Base-by-base conservation (phyloP, 1,140 invertebrate species). In the Carposina sasakii region DNA sequence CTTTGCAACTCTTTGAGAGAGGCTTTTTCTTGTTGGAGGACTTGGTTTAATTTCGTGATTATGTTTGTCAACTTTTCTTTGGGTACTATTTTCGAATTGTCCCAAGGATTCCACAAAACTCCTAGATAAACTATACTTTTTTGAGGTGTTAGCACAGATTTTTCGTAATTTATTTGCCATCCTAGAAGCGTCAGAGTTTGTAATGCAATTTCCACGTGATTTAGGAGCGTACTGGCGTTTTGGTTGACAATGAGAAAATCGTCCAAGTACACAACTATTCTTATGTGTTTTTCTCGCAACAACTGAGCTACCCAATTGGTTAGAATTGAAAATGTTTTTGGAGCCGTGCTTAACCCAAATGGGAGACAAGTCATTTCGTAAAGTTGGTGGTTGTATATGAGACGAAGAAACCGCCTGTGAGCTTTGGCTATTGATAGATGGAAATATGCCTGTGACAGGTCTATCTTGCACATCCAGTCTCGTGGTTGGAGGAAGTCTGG, bases 391-490 rank as follows among this genome's bases (percentile, higher is more conserved):
- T 36, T 36, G 33, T 60, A 47, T 12, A 46, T 31, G n/a, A 50
- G 24, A 6, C 55, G 40, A n/a, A 60, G 34, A 24, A 54, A 59
- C 16, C 54, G 23, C 23, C 50, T 42, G 40, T 59, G 53, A 13
- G 39, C 23, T 33, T 45, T n/a, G 10, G 45, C 41, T 23, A 60
- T 52, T 15, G 55, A 8, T 13, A 57, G 24, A 46, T 86, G 60
- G 60, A 88, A 88, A 51, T 79, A 57, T 16, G 33, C 33, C 8
- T 36, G 15, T 13, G 33, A 36, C n/a, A 36, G 19, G 19, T 36
- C 33, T 36, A 36, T 36, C 19, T 36, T 36, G n/a, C 15, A 2
- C 16, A 36, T 16, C 33, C 33, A 36, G 9, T 36, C 54, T 10
- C 37, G 24, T 15, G 46, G 33, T 33, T 72, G 61, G 1, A 72